Base-by-base conservation (phyloP, 2,888 invertebrate species). In the Tipula vernalis region DNA sequence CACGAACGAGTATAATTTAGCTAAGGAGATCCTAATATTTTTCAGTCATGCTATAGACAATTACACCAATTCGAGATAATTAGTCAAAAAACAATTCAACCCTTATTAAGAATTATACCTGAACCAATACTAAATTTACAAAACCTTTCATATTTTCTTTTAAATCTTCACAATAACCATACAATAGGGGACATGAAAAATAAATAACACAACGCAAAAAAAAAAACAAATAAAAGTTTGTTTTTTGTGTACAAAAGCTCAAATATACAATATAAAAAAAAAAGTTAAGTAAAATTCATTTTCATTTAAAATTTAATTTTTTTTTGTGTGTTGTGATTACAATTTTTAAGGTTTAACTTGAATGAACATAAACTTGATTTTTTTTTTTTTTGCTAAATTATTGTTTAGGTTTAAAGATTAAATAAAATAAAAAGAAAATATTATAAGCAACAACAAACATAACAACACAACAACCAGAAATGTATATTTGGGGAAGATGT, bases 301-400 rank as follows among this genome's bases (percentile, higher is more conserved):
- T 57, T 57, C 51, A 57, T 57, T 57, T 57, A 57, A 15, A 57
- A 28, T 71, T 71, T 51, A 8, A 71, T 71, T 71, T 71, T 8
- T 6, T 57, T 6, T 57, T 71, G 15, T 71, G 71, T 71, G 71
- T 71, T 71, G 71, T 71, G 71, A 71, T 71, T 71, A 71, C 71
- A 71, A 71, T 71, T 71, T 71, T 71, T 71, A 71, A 71, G 71
- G 71, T 71, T 71, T 71, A 28, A 71, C 71, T 71, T 71, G 71
- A 71, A 71, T 71, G 71, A 71, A 71, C 71, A 71, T 71, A 71
- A 71, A 71, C 71, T 71, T 71, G 71, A 71, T 71, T 71, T 71
- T 71, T 8, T 71, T 28, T 18, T 71, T 8, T 71, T 28, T 18
- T 71, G 10, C 71, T 71, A 71, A 71, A 71, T 71, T 71, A 71